Percentiles rank a stretch among this genome's conserved stretches.
phyloP scores from a whole-genome alignment of 2,888 invertebrate species.

The Eucriotettix oculatus region DNA sequence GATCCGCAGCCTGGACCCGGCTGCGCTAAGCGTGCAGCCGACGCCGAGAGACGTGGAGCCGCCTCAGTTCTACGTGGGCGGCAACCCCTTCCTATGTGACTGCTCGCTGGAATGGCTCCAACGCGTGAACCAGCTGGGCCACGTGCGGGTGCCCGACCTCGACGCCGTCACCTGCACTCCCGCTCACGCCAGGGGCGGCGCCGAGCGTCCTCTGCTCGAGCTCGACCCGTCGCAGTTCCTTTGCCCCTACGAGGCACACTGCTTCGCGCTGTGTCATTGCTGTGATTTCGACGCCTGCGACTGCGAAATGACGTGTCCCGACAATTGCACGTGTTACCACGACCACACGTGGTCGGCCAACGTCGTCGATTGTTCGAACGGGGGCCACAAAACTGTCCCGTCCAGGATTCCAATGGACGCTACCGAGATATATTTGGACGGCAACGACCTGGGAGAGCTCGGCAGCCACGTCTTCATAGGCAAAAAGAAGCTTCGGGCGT shows the following conservation, averaged over 20 bases:
- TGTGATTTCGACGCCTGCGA: conserved; percentile 84
- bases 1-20: conserved; percentile 51
- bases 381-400: conserved; percentile 56
- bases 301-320: conserved; percentile 80
- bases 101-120: conserved; percentile 80
- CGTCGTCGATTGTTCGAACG: conserved; percentile 67
- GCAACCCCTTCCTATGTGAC: conserved; percentile 71
- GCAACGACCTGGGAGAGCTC: conserved; percentile 60
- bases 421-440: conserved; percentile 72
- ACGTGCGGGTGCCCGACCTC: conserved; percentile 60
- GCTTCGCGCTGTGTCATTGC: conserved; percentile 74
- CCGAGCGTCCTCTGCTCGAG: conserved; percentile 38
- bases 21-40: conserved; percentile 48
- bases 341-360: conserved; percentile 74
- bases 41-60: conserved; percentile 48
- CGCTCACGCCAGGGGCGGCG: conserved; percentile 31
- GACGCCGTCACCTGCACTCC: conserved; percentile 61
- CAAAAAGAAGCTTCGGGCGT: conserved; percentile 60
- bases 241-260: conserved; percentile 65
- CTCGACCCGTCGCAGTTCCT: conserved; percentile 60
- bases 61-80: conserved; percentile 63
- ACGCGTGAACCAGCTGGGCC: conserved; percentile 55
- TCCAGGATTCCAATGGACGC: conserved; percentile 77
- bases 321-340: conserved; percentile 72
- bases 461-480: conserved; percentile 77